Percentiles rank a stretch among this genome's conserved stretches.
These are phyloP conservation scores for Plodia interpunctella DNA, from an alignment of 1,140 invertebrate genomes.

Conservation along the genomic window DNA sequence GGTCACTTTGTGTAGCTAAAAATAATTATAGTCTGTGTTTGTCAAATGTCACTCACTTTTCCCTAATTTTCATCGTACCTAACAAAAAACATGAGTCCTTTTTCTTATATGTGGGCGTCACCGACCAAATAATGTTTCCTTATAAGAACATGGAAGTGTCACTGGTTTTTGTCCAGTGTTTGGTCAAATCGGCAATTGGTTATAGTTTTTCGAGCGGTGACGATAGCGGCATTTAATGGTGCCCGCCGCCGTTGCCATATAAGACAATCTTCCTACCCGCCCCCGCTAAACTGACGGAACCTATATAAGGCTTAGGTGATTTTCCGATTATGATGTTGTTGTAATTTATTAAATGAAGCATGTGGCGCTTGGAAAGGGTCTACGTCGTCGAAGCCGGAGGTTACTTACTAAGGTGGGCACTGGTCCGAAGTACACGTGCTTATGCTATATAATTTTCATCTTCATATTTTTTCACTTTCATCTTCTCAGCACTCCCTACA, in stretches of 20 bases:
- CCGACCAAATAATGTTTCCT: constrained; percentile 51
- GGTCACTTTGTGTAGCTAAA: background rate
- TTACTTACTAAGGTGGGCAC: too few relatives aligned
- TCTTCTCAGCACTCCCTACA: too few relatives aligned
- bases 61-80: background rate
- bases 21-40: constrained; percentile 4
- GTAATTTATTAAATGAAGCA: too few relatives aligned
- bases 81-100: constrained; percentile 17
- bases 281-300: constrained; percentile 49
- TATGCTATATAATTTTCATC: too few relatives aligned
- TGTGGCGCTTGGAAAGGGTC: too few relatives aligned
- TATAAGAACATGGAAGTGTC: constrained; percentile 54
- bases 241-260: constrained; percentile 50
- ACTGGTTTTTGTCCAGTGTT: constrained; percentile 43
- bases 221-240: constrained; percentile 46
- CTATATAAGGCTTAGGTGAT: constrained; percentile 18
- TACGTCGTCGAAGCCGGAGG: too few relatives aligned
- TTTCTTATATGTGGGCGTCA: constrained; percentile 30
- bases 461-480: too few relatives aligned
- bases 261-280: constrained; percentile 66
- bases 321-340: too few relatives aligned
- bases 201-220: constrained; percentile 55
- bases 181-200: constrained; percentile 33
- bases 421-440: too few relatives aligned
- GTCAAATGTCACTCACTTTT: background rate